Percentiles rank a stretch among this genome's conserved stretches.
Evolutionary conservation across 2,888 invertebrate species (phyloP).

Genomic region (Leptinotarsa rubiginosa): DNA sequence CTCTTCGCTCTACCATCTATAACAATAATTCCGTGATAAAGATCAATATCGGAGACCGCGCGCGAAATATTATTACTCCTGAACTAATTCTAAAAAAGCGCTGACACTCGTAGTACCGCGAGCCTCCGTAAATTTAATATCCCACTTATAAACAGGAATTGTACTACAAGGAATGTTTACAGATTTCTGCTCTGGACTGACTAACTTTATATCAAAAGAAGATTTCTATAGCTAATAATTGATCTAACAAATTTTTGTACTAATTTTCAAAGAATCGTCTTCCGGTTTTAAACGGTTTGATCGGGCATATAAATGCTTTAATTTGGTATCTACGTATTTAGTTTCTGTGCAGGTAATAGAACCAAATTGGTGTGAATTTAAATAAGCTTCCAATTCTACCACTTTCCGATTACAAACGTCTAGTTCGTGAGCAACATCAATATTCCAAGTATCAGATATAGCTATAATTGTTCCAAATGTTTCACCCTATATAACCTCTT

Average conservation of each 20-base stretch:
- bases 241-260: neutral
- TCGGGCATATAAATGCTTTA: constrained; percentile 24
- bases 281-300: neutral
- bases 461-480: neutral
- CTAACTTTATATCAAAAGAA: constrained; percentile 14
- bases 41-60: constrained; percentile 7
- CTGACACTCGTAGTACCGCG: constrained; percentile 10
- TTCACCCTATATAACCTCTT: constrained; percentile 15
- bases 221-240: constrained; percentile 2
- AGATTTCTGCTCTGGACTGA: neutral
- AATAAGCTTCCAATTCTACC: constrained; percentile 19
- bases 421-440: constrained; percentile 13
- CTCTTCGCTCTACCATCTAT: constrained; percentile 24
- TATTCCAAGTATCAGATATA: neutral
- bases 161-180: neutral
- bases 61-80: constrained; percentile 23
- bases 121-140: constrained; percentile 2
- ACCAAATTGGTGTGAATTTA: neutral
- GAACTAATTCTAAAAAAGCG: constrained; percentile 16
- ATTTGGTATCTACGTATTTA: constrained; percentile 10
- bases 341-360: neutral
- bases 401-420: constrained; percentile 19
- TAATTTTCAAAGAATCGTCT: neutral
- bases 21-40: constrained; percentile 19
- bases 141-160: constrained; percentile 7